Evolutionary conservation across 2,113 vertebrate genomes (phyloP), one percentile per base, ranked within the genome.

Genomic region (Aegotheles bennettii): DNA sequence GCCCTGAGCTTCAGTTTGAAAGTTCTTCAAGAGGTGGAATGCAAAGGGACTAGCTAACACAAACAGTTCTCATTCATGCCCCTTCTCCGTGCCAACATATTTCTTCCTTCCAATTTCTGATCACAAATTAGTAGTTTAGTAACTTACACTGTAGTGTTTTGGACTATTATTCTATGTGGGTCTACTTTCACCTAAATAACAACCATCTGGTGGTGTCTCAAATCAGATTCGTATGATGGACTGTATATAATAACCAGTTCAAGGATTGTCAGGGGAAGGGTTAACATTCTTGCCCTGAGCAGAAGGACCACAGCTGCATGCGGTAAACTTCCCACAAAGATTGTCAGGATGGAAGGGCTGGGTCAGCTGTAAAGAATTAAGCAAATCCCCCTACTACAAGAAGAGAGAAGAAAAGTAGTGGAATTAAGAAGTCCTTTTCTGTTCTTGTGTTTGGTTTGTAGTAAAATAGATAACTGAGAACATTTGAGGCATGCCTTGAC

Each of bases 361-460:
- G 94, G 83, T 96, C 94, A 94, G 88, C 92, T 96, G 95, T 92
- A 95, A 97, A 92, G 92, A 96, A 97, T 96, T 97, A 96, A 90
- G 88, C 38, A 90, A 90, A 96, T 95, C 90, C 82, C 79, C 79
- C 64, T 89, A 94, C 96, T 94, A 97, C 74, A 95, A 91, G 76
- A 91, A 84, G 68, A 74, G 21, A 38, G 94, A 96, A 95, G 87
- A 90, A 82, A 60, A 95, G 16, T 74, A 90, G 43, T 71, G 56
- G 83, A 92, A 88, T 94, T 86, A 91, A 92, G 84, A 93, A 94
- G 89, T 81, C 68, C 8, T 81, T 90, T 86, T 78, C 76, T 94
- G 42, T 67, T 92, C 43, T 85, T 70, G 38, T 63, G 28, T 86
- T 95, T 89, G 61, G 42, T 88, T 84, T 0, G 0, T n/a, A 70